A percentile compares a stretch with the other conserved stretches of the same genome.
These are phyloP conservation scores for Leistus spinibarbis DNA, from an alignment of 2,888 invertebrate species.

Conservation along the genomic window DNA sequence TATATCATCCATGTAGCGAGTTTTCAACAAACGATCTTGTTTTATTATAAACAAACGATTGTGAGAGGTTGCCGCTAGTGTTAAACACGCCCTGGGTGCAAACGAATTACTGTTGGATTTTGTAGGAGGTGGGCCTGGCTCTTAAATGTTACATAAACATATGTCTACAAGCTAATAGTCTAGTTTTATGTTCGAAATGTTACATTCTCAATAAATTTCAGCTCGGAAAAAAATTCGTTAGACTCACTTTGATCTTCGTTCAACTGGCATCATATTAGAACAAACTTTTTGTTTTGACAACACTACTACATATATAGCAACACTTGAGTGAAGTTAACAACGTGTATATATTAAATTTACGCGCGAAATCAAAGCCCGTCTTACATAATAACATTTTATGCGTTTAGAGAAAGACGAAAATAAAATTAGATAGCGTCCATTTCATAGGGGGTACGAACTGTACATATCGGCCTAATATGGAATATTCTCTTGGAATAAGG, in stretches of 20 bases:
- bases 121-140: neutral
- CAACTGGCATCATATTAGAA: neutral
- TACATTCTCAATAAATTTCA: neutral
- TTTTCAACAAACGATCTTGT: constrained; percentile 6
- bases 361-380: neutral
- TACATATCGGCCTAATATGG: neutral
- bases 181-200: neutral
- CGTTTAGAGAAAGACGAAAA: too few species aligned
- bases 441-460: neutral
- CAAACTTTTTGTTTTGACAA: neutral
- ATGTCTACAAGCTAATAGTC: neutral
- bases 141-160: neutral
- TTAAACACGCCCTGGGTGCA: neutral
- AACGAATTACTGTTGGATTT: neutral
- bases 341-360: neutral
- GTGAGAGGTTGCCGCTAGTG: neutral
- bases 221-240: neutral
- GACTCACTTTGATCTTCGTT: neutral
- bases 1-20: neutral
- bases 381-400: too few species aligned
- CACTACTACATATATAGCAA: neutral
- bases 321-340: neutral
- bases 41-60: constrained; percentile 4
- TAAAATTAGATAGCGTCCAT: too few species aligned
- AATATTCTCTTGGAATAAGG: neutral